Base-by-base conservation (phyloP, 1,140 invertebrate species). In the Drosophila subobscura region DNA sequence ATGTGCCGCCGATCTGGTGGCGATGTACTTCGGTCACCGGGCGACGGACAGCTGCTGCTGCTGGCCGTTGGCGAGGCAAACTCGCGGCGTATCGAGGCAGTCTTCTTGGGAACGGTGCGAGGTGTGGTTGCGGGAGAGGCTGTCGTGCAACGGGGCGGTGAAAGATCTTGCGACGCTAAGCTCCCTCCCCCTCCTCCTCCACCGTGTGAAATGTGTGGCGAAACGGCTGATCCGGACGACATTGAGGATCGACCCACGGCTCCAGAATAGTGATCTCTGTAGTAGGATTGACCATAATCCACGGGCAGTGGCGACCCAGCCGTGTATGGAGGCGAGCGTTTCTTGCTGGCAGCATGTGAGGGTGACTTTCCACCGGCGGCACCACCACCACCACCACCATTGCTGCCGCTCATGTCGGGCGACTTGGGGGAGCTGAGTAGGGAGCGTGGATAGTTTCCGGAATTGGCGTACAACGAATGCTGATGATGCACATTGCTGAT, bases 21-120 rank as follows among this genome's bases (percentile, higher is more conserved):
- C n/a, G 83, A 49, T 27, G 71, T 68, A 57, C 71, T 79, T 6
- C 83, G 74, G 42, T 88, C 89, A 16, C 77, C 72, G 37, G 89
- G 83, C 41, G 90, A 91, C 2, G 86, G 64, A 27, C 83, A 90
- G 64, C 79, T 80, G 53, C 85, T 88, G 57, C 73, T 85, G 72
- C 71, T 65, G 27, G 90, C 67, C 14, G 79, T 86, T 5, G 90
- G 90, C n/a, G 91, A 91, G 53, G 90, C 88, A 23, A 91, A 92
- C 74, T 92, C 90, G 25, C 91, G 81, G 37, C 91, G 84, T 58
- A 91, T 86, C 22, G 91, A 89, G 46, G 89, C 91, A 90, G 91
- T 92, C 89, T 92, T 92, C 65, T 91, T 92, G 70, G 91, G 91
- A 72, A 92, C 91, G 46, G 91, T 92, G 44, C 91, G 75, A 46